These are phyloP conservation scores for Plecturocebus donacophilus DNA, from an alignment of 2,113 vertebrate genomes.

Conservation along the genomic window DNA sequence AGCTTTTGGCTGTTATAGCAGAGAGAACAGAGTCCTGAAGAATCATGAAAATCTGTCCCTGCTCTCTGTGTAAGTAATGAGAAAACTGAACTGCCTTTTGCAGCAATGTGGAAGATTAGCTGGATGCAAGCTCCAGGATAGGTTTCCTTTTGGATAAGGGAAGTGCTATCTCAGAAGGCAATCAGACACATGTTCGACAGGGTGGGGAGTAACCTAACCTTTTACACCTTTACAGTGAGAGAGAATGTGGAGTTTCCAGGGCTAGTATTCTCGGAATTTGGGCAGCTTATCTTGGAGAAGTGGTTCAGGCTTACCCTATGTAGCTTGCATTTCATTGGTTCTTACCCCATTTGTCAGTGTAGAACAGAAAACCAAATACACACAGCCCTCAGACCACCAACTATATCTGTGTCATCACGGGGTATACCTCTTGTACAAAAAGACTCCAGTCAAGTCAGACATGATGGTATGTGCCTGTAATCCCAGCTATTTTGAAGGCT, in stretches of 20 bases:
- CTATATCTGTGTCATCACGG: background rate
- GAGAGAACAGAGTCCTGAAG: background rate
- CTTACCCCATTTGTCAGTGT: background rate
- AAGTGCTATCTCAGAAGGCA: constrained; percentile 11
- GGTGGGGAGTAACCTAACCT: constrained; percentile 58
- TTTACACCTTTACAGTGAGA: constrained; percentile 60
- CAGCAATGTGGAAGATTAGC: background rate
- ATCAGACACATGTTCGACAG: background rate
- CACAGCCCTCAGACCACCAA: background rate
- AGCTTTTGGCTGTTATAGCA: background rate
- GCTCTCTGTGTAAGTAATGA: background rate
- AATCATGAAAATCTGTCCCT: background rate
- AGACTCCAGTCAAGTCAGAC: background rate
- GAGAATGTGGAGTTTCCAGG: background rate
- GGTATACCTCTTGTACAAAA: background rate
- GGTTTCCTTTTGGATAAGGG: constrained; percentile 53
- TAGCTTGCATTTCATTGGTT: background rate
- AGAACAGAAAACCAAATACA: background rate
- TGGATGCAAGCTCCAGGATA: background rate
- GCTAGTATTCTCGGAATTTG: background rate
- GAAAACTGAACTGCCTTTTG: background rate
- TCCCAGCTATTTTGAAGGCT: background rate
- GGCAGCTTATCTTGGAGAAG: background rate
- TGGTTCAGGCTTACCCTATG: background rate
- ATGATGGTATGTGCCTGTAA: background rate